Evolutionary conservation across 1,140 invertebrate genomes (phyloP).

Genomic region (Metaphire vulgaris): DNA sequence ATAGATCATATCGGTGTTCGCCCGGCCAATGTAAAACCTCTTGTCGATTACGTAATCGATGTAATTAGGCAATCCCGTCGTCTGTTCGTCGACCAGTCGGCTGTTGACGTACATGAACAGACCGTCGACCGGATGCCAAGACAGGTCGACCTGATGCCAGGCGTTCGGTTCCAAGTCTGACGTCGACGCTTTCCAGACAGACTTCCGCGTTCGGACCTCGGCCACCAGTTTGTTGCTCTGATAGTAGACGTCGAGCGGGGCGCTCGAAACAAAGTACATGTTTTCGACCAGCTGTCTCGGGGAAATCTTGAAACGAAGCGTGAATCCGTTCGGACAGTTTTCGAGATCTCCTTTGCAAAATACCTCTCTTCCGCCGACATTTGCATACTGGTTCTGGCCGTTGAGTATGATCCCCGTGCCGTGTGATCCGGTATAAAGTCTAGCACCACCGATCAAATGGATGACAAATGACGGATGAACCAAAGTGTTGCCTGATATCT

Average conservation of each 20-base stretch:
- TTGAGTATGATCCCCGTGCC: slow-evolving; percentile 35
- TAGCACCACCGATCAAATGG: slow-evolving; percentile 32
- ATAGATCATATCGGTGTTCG: slow-evolving; percentile 34
- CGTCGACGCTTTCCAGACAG: slow-evolving; percentile 39
- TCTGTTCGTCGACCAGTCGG: slow-evolving; percentile 34
- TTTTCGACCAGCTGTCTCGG: slow-evolving; percentile 39
- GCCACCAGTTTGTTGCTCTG: slow-evolving; percentile 39
- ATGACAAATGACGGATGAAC: slow-evolving; percentile 34
- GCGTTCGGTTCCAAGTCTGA: slow-evolving; percentile 34
- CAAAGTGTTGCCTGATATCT: slow-evolving; percentile 32
- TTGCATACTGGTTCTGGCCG: slow-evolving; percentile 41
- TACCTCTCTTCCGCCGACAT: slow-evolving; percentile 37
- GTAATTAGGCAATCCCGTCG: slow-evolving; percentile 23
- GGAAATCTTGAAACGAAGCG: slow-evolving; percentile 34
- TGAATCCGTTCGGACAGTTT: slow-evolving; percentile 41
- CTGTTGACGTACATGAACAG: slow-evolving; percentile 43
- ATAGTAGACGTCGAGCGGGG: slow-evolving; percentile 45
- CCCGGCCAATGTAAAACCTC: slow-evolving; percentile 39
- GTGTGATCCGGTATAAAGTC: slow-evolving; percentile 25
- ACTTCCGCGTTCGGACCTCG: slow-evolving; percentile 38
- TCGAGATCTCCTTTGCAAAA: slow-evolving; percentile 39
- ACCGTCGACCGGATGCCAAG: slow-evolving; percentile 43
- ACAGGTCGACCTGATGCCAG: slow-evolving; percentile 39
- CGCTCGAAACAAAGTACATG: slow-evolving; percentile 45
- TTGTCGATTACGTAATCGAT: slow-evolving; percentile 32